Base-by-base conservation (phyloP, 2,888 invertebrate species). In the Phaedon cochleariae region DNA sequence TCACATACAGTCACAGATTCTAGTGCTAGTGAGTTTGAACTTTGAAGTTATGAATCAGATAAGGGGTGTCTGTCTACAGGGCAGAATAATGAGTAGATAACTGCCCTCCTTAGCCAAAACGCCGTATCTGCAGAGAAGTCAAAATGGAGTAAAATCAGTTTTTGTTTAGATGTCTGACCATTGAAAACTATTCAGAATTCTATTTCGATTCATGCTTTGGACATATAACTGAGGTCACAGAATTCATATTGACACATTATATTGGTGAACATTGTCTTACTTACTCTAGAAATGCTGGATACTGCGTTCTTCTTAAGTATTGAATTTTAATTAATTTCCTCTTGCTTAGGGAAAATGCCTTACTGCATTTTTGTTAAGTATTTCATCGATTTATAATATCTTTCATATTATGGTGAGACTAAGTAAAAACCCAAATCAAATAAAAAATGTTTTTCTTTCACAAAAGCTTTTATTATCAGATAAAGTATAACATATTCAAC, bases 291-390 rank as follows among this genome's bases (percentile, higher is more conserved):
- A 57, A 37, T 57, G 41, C 45, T n/a, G n/a, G 34, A 45, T 57
- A 57, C 41, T 57, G 57, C 37, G 45, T 57, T 57, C 37, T 57
- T 57, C 22, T 17, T 57, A 57, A 41, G 45, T 37, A 57, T 57
- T 45, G 18, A n/a, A n/a, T 45, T 21, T 45, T 6, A 12, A 57
- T 37, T 57, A 57, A 57, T 45, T 37, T 17, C 45, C 5, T 18
- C 45, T 9, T 57, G 57, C 41, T 45, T 57, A 57, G 57, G 20
- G 45, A 57, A 45, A 57, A 37, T 34, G 57, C 22, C 41, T 20
- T 57, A 57, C 57, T 57, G 57, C 41, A 45, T 57, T 57, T 45
- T 57, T 12, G 17, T 45, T 45, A 57, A 57, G 57, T 20, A 57
- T 37, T 20, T 45, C 22, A 2, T 34, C 12, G 12, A 34, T 34